These are phyloP conservation scores for Acanthisitta chloris DNA, from an alignment of 2,113 vertebrate genomes.

Conservation along the genomic window DNA sequence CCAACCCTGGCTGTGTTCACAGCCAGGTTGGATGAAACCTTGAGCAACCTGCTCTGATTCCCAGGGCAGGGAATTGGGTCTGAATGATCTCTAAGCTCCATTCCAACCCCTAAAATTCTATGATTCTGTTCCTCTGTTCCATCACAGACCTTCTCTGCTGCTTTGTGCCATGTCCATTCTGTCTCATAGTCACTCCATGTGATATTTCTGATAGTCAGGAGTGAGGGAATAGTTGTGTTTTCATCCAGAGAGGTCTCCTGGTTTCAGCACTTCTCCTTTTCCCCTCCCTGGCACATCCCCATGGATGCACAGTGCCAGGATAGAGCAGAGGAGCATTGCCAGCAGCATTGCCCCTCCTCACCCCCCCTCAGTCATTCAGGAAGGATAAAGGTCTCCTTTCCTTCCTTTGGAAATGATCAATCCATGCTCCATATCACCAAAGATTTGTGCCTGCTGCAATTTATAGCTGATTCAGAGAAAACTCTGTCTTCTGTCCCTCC, in stretches of 20 bases:
- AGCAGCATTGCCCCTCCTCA: not conserved
- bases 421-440: not conserved
- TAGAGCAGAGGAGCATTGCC: not conserved
- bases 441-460: not conserved
- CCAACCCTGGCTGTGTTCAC: no score
- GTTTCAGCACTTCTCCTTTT: not conserved
- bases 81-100: no score
- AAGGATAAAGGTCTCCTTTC: not conserved
- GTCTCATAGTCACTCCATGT: not conserved
- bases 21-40: no score
- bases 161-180: not conserved
- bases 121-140: not conserved
- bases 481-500: not conserved
- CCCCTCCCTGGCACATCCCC: not conserved
- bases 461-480: not conserved
- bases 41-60: no score
- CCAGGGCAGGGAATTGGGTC: no score
- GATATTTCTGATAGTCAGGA: not conserved
- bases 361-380: not conserved
- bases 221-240: not conserved
- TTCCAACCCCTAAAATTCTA: no score
- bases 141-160: not conserved
- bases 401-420: not conserved
- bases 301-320: not conserved
- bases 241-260: not conserved